Conservation (phyloP, 2,113 vertebrate genomes). For the Corynorhinus townsendii region DNA sequence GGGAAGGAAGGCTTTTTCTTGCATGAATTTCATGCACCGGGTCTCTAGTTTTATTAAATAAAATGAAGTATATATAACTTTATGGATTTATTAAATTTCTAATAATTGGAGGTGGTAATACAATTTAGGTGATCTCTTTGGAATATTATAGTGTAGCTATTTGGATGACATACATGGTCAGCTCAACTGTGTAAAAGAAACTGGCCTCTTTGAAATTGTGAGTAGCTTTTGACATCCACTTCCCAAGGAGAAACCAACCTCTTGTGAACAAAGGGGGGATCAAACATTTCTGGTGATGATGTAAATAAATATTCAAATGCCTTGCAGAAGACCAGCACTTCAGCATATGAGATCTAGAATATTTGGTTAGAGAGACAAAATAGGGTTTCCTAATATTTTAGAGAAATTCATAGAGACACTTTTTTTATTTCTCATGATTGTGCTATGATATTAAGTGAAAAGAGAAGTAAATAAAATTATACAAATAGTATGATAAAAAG, state of each 20-base stretch:
- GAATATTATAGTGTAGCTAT: not conserved
- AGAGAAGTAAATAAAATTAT: not conserved
- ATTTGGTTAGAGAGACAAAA: not conserved
- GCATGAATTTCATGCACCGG: too few relatives aligned
- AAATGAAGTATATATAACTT: not conserved
- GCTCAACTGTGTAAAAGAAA: not conserved
- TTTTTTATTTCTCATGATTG: not conserved
- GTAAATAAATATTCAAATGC: slow-evolving; percentile 23
- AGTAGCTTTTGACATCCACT: not conserved
- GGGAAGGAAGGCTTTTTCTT: too few relatives aligned
- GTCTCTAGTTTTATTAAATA: slow-evolving; percentile 56
- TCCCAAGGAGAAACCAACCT: not conserved
- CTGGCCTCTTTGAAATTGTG: not conserved
- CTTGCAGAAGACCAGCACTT: not conserved
- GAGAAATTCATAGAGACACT: not conserved
- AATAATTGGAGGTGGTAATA: slow-evolving; percentile 8
- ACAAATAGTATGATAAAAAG: not conserved
- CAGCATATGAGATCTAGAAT: not conserved
- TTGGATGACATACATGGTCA: not conserved
- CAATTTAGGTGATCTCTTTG: not conserved
- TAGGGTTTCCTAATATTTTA: not conserved
- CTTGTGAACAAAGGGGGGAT: not conserved
- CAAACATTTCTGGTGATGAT: not conserved
- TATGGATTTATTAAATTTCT: slow-evolving; percentile 34
- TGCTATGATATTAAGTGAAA: not conserved